phyloP scores from a whole-genome alignment of 2,113 vertebrate genomes.

The Sylvia atricapilla region DNA sequence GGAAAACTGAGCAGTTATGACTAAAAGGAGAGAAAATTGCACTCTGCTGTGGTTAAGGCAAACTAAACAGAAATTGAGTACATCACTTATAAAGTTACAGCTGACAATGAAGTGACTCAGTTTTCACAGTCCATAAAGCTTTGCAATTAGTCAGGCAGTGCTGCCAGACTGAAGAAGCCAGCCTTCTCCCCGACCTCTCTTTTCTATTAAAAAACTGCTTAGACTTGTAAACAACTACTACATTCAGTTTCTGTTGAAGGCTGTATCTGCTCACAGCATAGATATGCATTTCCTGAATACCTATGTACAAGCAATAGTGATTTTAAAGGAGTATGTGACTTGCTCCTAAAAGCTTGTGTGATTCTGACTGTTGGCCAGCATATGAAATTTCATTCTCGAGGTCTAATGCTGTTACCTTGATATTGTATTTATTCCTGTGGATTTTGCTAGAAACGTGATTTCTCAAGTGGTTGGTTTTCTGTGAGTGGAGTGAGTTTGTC shows the following conservation, averaged over 20 bases:
- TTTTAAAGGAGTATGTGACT: neutral
- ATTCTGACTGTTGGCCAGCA: neutral
- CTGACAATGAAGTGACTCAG: conserved; percentile 2
- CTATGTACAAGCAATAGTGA: neutral
- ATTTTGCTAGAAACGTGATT: neutral
- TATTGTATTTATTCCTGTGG: neutral
- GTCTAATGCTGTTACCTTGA: neutral
- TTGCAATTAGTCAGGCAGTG: neutral
- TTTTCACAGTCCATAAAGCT: conserved; percentile 16
- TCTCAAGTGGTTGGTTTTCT: neutral
- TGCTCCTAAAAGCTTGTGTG: neutral
- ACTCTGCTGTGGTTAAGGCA: neutral
- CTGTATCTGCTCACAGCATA: neutral
- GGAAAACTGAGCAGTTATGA: neutral
- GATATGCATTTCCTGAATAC: neutral
- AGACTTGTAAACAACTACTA: neutral
- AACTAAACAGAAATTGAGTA: neutral
- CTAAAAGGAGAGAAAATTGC: neutral
- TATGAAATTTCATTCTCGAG: neutral
- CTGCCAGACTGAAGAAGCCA: neutral
- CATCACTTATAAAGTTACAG: neutral
- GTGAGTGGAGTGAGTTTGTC: neutral
- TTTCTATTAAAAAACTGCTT: neutral
- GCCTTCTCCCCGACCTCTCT: neutral
- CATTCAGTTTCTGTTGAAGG: neutral